Conservation (phyloP, 2,888 invertebrate species). For the Lasius fuliginosus region DNA sequence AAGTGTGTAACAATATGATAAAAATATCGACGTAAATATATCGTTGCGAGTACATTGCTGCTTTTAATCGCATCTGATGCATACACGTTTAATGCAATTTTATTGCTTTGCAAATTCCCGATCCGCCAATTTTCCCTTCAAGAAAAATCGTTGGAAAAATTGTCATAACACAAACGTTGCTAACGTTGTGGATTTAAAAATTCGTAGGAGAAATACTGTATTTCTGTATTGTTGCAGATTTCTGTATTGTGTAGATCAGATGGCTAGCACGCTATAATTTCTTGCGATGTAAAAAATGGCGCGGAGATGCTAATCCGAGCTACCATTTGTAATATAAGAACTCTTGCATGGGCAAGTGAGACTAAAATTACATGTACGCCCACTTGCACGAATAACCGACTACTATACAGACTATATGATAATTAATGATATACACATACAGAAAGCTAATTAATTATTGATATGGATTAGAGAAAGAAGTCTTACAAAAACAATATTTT, state of each 20-base stretch:
- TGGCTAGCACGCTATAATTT: conserved; percentile 22
- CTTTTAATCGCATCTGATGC: neutral
- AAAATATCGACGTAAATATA: conserved; percentile 10
- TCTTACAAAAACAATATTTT: neutral
- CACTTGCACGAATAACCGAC: conserved; percentile 23
- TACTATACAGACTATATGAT: neutral
- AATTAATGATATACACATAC: neutral
- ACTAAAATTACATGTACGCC: conserved; percentile 28
- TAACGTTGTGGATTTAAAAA: neutral
- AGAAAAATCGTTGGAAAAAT: conserved; percentile 2
- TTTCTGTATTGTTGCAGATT: conserved; percentile 32
- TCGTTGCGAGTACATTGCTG: neutral
- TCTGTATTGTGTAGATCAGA: conserved; percentile 27
- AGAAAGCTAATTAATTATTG: neutral
- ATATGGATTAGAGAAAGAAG: neutral
- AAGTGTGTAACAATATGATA: neutral
- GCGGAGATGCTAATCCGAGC: conserved; percentile 19
- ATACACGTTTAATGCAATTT: neutral
- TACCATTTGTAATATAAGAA: conserved; percentile 39
- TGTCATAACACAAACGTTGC: neutral
- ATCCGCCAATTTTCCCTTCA: neutral
- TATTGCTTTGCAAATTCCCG: neutral
- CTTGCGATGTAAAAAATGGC: conserved; percentile 16
- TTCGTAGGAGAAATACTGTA: conserved; percentile 31
- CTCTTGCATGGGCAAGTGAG: conserved; percentile 7